A percentile compares a stretch with the other conserved stretches of the same genome.
These are phyloP conservation scores for Chlorodrepanis virens DNA, from an alignment of 2,113 vertebrate genomes.

Conservation along the genomic window DNA sequence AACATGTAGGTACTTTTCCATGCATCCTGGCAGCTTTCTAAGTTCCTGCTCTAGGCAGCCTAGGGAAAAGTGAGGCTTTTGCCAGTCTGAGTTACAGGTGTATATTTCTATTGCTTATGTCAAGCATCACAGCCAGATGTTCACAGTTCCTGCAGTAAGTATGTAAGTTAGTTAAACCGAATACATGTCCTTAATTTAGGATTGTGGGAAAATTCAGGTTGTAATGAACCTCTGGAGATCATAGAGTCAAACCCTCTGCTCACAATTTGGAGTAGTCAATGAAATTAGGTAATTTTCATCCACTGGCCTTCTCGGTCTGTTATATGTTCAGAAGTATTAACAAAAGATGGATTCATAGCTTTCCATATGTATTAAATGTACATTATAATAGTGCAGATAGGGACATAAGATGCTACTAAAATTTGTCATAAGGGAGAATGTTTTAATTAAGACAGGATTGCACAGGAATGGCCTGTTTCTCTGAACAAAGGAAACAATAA, in stretches of 20 bases:
- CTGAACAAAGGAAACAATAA: background rate
- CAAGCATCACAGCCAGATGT: background rate
- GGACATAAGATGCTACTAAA: background rate
- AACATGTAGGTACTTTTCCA: background rate
- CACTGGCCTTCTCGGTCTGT: background rate
- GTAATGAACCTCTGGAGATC: background rate
- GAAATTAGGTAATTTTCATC: background rate
- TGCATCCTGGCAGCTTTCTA: background rate
- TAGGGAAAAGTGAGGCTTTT: background rate
- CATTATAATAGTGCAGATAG: background rate
- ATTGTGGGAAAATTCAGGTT: background rate
- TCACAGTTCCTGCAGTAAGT: background rate
- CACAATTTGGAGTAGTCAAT: background rate
- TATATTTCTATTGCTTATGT: background rate
- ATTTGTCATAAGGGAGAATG: background rate
- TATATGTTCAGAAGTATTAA: background rate
- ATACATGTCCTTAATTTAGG: background rate
- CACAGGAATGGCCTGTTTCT: background rate
- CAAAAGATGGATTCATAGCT: background rate
- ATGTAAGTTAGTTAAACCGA: background rate
- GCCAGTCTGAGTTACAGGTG: background rate
- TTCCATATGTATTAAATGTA: background rate
- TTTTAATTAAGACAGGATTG: background rate
- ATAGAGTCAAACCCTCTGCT: background rate
- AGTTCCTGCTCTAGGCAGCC: background rate